Evolutionary conservation across 2,888 invertebrate species (phyloP).

Genomic region (Andricus curvator): DNA sequence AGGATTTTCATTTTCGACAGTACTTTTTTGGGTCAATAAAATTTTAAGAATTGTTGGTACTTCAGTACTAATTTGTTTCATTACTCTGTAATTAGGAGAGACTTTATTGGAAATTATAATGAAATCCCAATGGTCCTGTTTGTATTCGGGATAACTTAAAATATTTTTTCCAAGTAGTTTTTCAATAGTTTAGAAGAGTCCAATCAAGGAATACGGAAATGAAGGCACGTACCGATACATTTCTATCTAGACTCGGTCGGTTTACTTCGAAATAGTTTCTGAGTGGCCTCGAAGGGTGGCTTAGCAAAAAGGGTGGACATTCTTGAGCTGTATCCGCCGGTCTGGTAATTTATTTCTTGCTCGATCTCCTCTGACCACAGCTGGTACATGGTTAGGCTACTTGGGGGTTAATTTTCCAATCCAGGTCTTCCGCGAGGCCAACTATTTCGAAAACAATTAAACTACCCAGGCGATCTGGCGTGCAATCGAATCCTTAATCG

Average conservation of each 20-base stretch:
- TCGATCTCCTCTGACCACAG: slow-evolving; percentile 59
- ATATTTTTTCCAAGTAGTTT: background rate
- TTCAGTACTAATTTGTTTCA: too few species aligned
- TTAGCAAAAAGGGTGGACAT: slow-evolving; percentile 44
- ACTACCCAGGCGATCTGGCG: slow-evolving; percentile 21
- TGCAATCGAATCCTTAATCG: slow-evolving; percentile 32
- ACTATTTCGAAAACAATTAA: slow-evolving; percentile 41
- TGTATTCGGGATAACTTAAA: background rate
- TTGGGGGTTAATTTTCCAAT: slow-evolving; percentile 39
- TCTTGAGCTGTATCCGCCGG: slow-evolving; percentile 45
- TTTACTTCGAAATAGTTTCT: slow-evolving; percentile 37
- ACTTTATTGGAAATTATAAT: too few species aligned
- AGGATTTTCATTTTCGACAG: too few species aligned
- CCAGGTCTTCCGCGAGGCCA: slow-evolving; percentile 6
- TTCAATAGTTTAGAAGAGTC: background rate
- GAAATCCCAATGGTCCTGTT: too few species aligned
- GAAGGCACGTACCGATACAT: slow-evolving; percentile 32
- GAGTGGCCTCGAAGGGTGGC: slow-evolving; percentile 28
- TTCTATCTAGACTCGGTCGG: slow-evolving; percentile 26
- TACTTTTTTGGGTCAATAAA: too few species aligned
- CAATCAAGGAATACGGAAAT: slow-evolving; percentile 5
- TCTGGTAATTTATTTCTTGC: slow-evolving; percentile 77
- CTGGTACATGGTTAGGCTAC: slow-evolving; percentile 16
- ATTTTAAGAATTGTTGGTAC: too few species aligned
- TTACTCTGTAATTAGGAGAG: too few species aligned